Evolutionary conservation across 2,113 vertebrate species (phyloP).

Genomic region (Dolichallabes microphthalmus): DNA sequence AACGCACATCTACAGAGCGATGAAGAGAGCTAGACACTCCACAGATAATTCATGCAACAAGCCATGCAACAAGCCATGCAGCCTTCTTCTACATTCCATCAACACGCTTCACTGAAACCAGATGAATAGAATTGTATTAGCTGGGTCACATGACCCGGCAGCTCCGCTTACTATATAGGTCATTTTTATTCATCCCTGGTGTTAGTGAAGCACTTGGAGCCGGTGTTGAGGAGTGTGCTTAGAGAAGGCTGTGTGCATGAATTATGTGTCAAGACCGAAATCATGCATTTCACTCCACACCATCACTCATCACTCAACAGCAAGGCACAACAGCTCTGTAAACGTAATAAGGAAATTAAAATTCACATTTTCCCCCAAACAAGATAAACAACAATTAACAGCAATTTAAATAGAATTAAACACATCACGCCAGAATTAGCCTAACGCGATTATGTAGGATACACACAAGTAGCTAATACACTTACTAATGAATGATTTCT

Average conservation of each 20-base stretch:
- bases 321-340: constrained; percentile 32
- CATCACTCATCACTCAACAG: constrained; percentile 54
- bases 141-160: background rate
- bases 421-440: constrained; percentile 19
- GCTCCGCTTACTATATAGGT: background rate
- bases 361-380: constrained; percentile 39
- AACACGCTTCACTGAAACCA: constrained; percentile 60
- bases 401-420: constrained; percentile 37
- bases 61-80: constrained; percentile 59
- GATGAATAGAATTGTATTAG: background rate
- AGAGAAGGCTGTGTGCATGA: constrained; percentile 62
- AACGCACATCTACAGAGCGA: constrained; percentile 70
- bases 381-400: constrained; percentile 12
- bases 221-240: constrained; percentile 51
- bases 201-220: constrained; percentile 26
- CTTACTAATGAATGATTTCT: constrained; percentile 52
- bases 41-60: constrained; percentile 65
- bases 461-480: constrained; percentile 37
- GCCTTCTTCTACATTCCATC: constrained; percentile 54
- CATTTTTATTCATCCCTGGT: background rate
- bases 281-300: constrained; percentile 60
- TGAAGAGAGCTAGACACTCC: constrained; percentile 45
- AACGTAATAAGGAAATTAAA: constrained; percentile 32
- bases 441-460: constrained; percentile 24
- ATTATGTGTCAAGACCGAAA: constrained; percentile 57